These are phyloP conservation scores for Naja naja DNA, from an alignment of 2,113 vertebrate genomes.

Conservation along the genomic window DNA sequence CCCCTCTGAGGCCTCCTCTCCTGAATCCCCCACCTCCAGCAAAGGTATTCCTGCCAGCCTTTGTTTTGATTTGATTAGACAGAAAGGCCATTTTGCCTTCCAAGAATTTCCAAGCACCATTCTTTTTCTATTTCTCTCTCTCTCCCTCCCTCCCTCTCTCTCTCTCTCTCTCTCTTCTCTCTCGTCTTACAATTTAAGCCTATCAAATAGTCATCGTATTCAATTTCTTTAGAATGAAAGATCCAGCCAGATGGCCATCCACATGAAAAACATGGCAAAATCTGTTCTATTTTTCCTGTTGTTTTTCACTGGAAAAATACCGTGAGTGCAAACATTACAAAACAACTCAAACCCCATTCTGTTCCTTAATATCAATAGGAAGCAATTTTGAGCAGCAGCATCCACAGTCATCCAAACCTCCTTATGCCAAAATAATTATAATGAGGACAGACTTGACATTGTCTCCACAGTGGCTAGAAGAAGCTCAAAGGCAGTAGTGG, in stretches of 20 bases:
- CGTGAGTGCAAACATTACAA: neutral
- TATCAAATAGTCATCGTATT: neutral
- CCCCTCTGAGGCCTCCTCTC: neutral
- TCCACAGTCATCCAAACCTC: neutral
- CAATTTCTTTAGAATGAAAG: neutral
- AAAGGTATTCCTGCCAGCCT: too few relatives aligned
- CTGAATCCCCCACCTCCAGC: neutral
- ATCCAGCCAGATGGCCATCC: neutral
- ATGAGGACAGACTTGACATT: neutral
- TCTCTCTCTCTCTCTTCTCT: neutral
- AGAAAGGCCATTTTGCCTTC: neutral
- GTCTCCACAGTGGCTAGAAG: neutral
- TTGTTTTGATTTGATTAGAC: neutral
- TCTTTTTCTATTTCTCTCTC: neutral
- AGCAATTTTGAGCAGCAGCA: neutral
- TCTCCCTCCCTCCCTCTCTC: neutral
- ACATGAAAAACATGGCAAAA: neutral
- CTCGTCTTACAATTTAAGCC: neutral
- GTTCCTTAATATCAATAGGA: neutral
- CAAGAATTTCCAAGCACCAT: neutral
- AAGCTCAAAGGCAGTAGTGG: neutral
- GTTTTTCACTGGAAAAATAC: neutral
- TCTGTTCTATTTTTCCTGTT: constrained; percentile 1
- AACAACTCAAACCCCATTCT: neutral
- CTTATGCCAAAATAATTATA: neutral